Conservation (phyloP, 2,888 invertebrate genomes). For the Tachina lurida region DNA sequence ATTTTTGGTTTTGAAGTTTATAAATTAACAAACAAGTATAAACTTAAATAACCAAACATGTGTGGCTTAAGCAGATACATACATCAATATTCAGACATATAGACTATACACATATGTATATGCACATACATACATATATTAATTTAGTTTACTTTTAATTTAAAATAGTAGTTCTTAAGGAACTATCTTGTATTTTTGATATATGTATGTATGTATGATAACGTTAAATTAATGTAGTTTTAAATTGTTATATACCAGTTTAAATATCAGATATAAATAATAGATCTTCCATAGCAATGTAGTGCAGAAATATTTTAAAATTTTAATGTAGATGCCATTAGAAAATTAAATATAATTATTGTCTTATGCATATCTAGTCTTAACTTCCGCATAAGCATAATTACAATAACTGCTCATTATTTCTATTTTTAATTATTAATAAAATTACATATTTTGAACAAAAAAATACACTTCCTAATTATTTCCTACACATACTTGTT, state of each 20-base stretch:
- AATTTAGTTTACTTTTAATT: conserved; percentile 14
- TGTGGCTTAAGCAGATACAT: conserved; percentile 57
- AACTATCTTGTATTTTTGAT: background rate
- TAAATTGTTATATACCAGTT: conserved; percentile 22
- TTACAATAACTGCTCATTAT: conserved; percentile 53
- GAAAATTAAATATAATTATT: conserved; percentile 44
- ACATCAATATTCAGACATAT: background rate
- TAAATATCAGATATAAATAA: conserved; percentile 43
- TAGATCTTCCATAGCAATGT: conserved; percentile 68
- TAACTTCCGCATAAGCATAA: conserved; percentile 66
- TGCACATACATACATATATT: too few relatives aligned
- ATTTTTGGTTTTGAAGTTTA: conserved; percentile 60
- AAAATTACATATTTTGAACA: conserved; percentile 46
- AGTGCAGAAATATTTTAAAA: conserved; percentile 46
- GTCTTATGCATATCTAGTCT: conserved; percentile 70
- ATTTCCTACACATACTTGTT: conserved; percentile 21
- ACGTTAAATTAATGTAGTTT: background rate
- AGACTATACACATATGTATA: too few relatives aligned
- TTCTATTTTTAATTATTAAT: conserved; percentile 55
- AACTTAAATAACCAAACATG: conserved; percentile 60
- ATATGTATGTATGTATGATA: background rate
- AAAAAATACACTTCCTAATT: conserved; percentile 58
- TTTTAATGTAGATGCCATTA: conserved; percentile 30
- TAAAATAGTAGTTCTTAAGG: conserved; percentile 1
- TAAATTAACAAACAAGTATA: conserved; percentile 30